Evolutionary conservation across 2,797 vertebrate genomes (phyloP).

Genomic region (Dendrocincla fuliginosa): DNA sequence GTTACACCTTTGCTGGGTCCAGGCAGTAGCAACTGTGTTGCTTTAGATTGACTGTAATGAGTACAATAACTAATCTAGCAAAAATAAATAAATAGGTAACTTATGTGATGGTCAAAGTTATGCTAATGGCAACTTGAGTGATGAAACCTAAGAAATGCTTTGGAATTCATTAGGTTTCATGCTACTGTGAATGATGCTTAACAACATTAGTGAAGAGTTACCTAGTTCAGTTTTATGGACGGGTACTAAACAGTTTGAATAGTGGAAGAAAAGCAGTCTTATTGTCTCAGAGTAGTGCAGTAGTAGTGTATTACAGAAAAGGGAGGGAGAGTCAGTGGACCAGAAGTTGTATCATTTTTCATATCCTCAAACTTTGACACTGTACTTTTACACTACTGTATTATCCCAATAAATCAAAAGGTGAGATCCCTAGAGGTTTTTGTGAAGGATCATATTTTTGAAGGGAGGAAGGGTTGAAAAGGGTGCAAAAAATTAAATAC

Average conservation of each 20-base stretch:
- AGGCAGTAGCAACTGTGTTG: neutral
- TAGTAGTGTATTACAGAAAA: slow-evolving; percentile 60
- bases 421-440: slow-evolving; percentile 10
- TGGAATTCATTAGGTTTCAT: neutral
- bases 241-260: slow-evolving; percentile 35
- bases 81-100: neutral
- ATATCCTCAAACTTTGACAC: slow-evolving; percentile 39
- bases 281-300: neutral
- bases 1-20: neutral
- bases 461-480: neutral
- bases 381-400: slow-evolving; percentile 10
- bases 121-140: neutral
- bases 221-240: neutral
- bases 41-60: neutral
- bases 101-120: neutral
- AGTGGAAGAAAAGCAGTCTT: slow-evolving; percentile 14
- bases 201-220: neutral
- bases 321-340: neutral
- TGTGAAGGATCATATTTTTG: slow-evolving; percentile 42
- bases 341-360: slow-evolving; percentile 46
- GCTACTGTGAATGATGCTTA: neutral
- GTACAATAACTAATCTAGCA: neutral
- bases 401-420: slow-evolving; percentile 62
- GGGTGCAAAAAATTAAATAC: slow-evolving; percentile 7
- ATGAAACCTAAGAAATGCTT: neutral